Percentiles rank a stretch among this genome's conserved stretches.
These are phyloP conservation scores for Homalodisca vitripennis DNA, from an alignment of 1,140 invertebrate species.

Conservation along the genomic window DNA sequence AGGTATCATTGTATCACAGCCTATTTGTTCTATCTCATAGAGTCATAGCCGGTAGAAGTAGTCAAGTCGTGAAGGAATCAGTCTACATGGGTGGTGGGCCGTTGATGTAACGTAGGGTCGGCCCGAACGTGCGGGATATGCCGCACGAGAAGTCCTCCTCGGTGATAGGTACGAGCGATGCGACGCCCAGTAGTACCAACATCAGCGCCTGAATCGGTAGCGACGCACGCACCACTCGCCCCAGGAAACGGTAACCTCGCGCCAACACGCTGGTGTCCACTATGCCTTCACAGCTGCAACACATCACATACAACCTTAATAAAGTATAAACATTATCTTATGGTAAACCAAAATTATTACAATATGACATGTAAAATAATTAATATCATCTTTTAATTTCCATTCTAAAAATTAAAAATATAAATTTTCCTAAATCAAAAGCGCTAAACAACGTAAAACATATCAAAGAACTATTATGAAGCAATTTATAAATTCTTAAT, in stretches of 20 bases:
- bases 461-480: too few species aligned
- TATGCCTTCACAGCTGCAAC: conserved; percentile 23
- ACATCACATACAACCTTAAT: background rate
- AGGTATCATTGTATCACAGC: conserved; percentile 12
- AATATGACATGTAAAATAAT: background rate
- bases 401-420: too few species aligned
- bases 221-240: conserved; percentile 83
- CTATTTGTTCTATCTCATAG: conserved; percentile 1
- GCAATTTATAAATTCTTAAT: too few species aligned
- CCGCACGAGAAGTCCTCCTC: conserved; percentile 85
- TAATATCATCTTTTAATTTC: background rate
- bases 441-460: too few species aligned
- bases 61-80: background rate
- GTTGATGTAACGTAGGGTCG: conserved; percentile 82
- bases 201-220: conserved; percentile 89
- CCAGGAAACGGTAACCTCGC: conserved; percentile 77
- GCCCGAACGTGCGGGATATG: conserved; percentile 78
- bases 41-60: background rate
- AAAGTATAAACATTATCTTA: background rate
- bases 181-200: conserved; percentile 82
- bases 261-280: conserved; percentile 64
- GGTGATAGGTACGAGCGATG: conserved; percentile 79
- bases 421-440: too few species aligned
- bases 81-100: conserved; percentile 83
- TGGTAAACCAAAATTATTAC: background rate